These are phyloP conservation scores for Patella ulyssiponensis DNA, from an alignment of 2,888 invertebrate genomes.

Conservation along the genomic window DNA sequence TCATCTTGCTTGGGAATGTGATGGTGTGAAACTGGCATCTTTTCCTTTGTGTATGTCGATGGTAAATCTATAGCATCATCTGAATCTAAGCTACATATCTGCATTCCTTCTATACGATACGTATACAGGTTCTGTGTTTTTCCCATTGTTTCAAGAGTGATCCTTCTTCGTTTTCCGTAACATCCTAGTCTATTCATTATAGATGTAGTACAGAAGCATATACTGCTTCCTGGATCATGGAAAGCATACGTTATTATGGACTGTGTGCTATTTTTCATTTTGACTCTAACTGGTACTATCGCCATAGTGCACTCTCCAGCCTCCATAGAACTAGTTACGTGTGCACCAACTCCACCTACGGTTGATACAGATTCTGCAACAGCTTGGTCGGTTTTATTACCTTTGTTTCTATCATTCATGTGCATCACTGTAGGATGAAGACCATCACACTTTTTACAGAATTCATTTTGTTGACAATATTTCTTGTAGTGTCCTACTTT, in stretches of 20 bases:
- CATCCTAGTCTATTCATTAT: not conserved
- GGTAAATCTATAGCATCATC: not conserved
- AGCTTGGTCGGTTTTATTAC: too few species aligned
- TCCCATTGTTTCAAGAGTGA: constrained; percentile 22
- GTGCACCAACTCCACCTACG: too few species aligned
- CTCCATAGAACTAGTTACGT: too few species aligned
- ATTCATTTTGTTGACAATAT: not conserved
- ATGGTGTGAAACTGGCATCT: not conserved
- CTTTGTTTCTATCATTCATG: not conserved
- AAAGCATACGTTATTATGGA: constrained; percentile 21
- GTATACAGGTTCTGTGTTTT: not conserved
- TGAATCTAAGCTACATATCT: not conserved
- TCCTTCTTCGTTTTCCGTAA: constrained; percentile 12
- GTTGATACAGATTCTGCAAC: too few species aligned
- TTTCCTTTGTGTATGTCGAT: not conserved
- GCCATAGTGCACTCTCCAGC: constrained; percentile 20
- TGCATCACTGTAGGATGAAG: not conserved
- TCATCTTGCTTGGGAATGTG: not conserved
- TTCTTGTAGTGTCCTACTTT: not conserved
- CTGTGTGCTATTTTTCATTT: constrained; percentile 2
- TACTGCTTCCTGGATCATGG: constrained; percentile 23
- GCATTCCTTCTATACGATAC: not conserved
- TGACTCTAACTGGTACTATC: constrained; percentile 24
- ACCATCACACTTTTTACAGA: not conserved
- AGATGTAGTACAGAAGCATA: constrained; percentile 16